A percentile compares a stretch with the other conserved stretches of the same genome.
Evolutionary conservation across 2,797 vertebrate genomes (phyloP).

Genomic region (Etheostoma perlongum): DNA sequence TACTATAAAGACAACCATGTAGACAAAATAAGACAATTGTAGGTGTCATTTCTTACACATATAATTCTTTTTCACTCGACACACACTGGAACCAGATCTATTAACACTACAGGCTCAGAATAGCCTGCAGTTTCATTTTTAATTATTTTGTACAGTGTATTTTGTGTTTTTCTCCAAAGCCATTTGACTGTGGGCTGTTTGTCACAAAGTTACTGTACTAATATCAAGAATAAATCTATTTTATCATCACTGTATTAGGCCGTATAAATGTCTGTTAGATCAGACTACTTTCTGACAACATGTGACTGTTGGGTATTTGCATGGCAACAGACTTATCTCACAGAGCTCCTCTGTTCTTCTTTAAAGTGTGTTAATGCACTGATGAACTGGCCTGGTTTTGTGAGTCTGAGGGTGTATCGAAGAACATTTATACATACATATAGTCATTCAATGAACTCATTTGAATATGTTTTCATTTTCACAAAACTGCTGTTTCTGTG

Average conservation of each 20-base stretch:
- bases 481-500: neutral
- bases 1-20: neutral
- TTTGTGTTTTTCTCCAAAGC: neutral
- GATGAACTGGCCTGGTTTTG: constrained; percentile 21
- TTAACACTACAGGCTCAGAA: neutral
- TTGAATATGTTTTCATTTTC: constrained; percentile 30
- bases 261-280: constrained; percentile 56
- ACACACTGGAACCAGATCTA: neutral
- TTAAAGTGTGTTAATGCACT: neutral
- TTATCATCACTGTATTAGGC: constrained; percentile 20
- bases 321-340: constrained; percentile 54
- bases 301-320: constrained; percentile 70
- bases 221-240: neutral
- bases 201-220: neutral
- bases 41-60: neutral
- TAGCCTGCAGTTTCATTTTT: neutral
- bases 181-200: neutral
- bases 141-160: neutral
- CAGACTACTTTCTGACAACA: constrained; percentile 31
- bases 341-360: constrained; percentile 52
- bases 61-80: neutral
- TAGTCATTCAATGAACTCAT: constrained; percentile 5
- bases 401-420: neutral
- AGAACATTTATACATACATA: no score
- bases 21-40: neutral